Evolutionary conservation across 2,888 invertebrate species (phyloP), one percentile per base, ranked within the genome.

Genomic region (Choreutis nemorana): DNA sequence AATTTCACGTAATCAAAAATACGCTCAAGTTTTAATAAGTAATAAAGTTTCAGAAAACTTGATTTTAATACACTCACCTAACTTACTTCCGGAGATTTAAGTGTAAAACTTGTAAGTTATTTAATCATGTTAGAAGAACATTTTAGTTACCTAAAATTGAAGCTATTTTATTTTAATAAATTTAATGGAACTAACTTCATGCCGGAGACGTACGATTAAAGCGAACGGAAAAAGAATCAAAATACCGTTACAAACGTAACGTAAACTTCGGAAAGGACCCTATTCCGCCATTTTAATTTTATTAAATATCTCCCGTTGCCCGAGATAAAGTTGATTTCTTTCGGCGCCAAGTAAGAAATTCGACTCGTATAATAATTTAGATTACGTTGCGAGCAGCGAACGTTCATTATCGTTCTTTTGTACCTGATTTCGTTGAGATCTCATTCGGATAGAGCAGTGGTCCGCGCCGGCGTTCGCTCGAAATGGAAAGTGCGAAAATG

Each of bases 401-500:
- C 77, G 70, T 78, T 78, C 77, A 78, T 78, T 78, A 77, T 78
- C 77, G 75, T 77, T 72, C 77, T 78, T 78, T 78, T 77, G 78
- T 78, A 78, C 67, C 68, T 70, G 78, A 78, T 78, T 77, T 75
- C 67, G 71, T 62, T 48, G 60, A 78, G 78, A 78, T 78, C 77
- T 72, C 78, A 78, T 78, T 77, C 75, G 67, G 78, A 78, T 78
- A 78, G 72, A 72, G 67, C 66, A 57, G 55, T 63, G 57, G 70
- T 68, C 73, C 71, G 63, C 71, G 68, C 67, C 65, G 64, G 71
- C 64, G 65, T 61, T 62, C 72, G 63, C 70, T 64, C 62, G 57
- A 78, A 77, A 75, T 73, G 73, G 73, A 77, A 78, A 78, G 78
- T 78, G 79, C 72, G 79, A 78, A 79, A 78, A 78, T 78, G 73